Evolutionary conservation across 2,113 vertebrate species (phyloP), one percentile per base, ranked within the genome.

Genomic region (Laticauda laticaudata): DNA sequence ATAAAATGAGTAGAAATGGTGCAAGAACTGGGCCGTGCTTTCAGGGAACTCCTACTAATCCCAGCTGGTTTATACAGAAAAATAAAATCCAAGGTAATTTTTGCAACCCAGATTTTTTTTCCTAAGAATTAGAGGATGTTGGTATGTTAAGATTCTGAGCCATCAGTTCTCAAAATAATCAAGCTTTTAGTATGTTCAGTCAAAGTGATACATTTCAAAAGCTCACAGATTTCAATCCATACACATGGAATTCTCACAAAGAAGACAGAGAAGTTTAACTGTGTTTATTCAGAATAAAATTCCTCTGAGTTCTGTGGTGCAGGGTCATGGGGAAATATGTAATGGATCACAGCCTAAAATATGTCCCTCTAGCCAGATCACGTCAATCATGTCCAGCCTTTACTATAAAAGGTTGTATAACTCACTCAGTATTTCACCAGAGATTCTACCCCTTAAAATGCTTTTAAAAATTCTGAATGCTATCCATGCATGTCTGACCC

Each of bases 91-190:
- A 53, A 87, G 48, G 26, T 94, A 94, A 81, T 90, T 95, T 95
- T 96, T 90, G 75, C 97, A 96, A 96, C 93, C 93, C 93, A 93
- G 95, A 92, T 96, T 97, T 97, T n/a, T 93, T 93, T 92, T 93
- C 93, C 95, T n/a, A 29, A 93, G 92, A 92, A 94, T 43, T 81
- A 21, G 75, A 43, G 75, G 18, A 81, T 81, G 75, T 43, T 21
- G 34, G 18, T 81, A 96, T 95, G 92, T 94, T 92, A 53, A 86
- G 89, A 96, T 93, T 92, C 94, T 95, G 95, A 94, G 94, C 94
- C 95, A 95, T 95, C 93, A 86, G 94, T 96, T 94, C 91, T 95
- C 81, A 56, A 88, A 97, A 96, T 94, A 93, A 90, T 91, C 94
- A 29, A 0, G 0, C 11, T 93, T 91, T 91, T 53, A 18, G 56